These are phyloP conservation scores for Himalopsyche kuldschensis DNA, from an alignment of 2,888 invertebrate species.

Conservation along the genomic window DNA sequence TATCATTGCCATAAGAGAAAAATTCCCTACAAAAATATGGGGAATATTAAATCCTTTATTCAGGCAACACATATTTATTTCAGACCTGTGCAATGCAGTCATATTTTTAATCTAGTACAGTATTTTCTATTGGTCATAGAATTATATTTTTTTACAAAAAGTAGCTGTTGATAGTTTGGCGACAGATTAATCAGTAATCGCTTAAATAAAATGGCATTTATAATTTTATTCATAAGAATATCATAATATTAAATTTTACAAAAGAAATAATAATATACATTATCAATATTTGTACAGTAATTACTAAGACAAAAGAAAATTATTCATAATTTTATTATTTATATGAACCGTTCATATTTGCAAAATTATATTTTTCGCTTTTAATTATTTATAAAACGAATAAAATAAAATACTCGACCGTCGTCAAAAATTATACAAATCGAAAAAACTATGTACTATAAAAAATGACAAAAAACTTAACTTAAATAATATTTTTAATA, in stretches of 20 bases:
- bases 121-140: too few relatives aligned
- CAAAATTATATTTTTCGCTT: not conserved
- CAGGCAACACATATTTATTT: too few relatives aligned
- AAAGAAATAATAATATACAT: not conserved
- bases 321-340: not conserved
- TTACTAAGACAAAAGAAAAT: not conserved
- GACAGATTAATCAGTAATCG: not conserved
- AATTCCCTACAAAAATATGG: too few relatives aligned
- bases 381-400: not conserved
- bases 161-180: too few relatives aligned
- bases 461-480: not conserved
- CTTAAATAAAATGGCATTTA: not conserved
- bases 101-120: not conserved
- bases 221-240: not conserved
- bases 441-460: not conserved
- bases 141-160: too few relatives aligned
- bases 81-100: too few relatives aligned
- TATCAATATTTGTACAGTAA: not conserved
- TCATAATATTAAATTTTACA: conserved; percentile 4
- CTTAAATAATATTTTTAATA: not conserved
- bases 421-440: not conserved
- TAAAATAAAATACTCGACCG: not conserved
- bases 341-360: not conserved
- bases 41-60: too few relatives aligned
- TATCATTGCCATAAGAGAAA: too few relatives aligned